Base-by-base conservation (phyloP, 2,113 vertebrate species). In the Pseudorasbora parva region DNA sequence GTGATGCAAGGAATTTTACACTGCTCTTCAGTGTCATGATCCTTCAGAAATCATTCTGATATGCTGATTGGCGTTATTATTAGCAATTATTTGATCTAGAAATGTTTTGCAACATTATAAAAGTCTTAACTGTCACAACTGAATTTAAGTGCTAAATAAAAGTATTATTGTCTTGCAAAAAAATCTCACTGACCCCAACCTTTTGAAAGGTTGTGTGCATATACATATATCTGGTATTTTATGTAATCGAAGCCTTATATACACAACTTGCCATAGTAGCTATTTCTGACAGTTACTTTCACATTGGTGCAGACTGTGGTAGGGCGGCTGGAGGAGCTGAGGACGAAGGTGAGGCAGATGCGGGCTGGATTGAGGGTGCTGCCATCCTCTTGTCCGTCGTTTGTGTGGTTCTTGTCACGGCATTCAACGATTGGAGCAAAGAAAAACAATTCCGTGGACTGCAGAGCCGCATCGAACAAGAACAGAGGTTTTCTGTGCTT, bases 391-490 rank as follows among this genome's bases (percentile, higher is more conserved):
- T 95, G 64, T 95, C 94, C 0, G 94, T 98, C 80, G 91, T 95
- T 81, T 97, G 96, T 0, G 97, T 98, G 85, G 97, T 98, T 77
- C 91, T 97, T 49, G 97, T 98, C 82, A 98, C 97, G 0, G 97
- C 97, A 86, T 98, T 97, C 91, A 98, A 98, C 0, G 97, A 98
- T 90, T 98, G 97, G 97, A 97, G 96, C 92, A 98, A 98, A 86
- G 97, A 98, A 93, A 96, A 96, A 68, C 97, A 98, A 90, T 98
- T 98, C 88, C 95, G 96, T 0, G 96, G 97, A 41, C 94, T 98
- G 21, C 96, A 98, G 93, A 96, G 90, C 85, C 97, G 96, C 80
- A 97, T 98, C 1, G 95, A 97, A 85, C 95, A 96, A 89, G 97
- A 97, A 88, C 95, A 96, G 90, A 93, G 90, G 88, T 95, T 96